phyloP scores from a whole-genome alignment of 2,113 vertebrate genomes.

The Dermatemys mawii region DNA sequence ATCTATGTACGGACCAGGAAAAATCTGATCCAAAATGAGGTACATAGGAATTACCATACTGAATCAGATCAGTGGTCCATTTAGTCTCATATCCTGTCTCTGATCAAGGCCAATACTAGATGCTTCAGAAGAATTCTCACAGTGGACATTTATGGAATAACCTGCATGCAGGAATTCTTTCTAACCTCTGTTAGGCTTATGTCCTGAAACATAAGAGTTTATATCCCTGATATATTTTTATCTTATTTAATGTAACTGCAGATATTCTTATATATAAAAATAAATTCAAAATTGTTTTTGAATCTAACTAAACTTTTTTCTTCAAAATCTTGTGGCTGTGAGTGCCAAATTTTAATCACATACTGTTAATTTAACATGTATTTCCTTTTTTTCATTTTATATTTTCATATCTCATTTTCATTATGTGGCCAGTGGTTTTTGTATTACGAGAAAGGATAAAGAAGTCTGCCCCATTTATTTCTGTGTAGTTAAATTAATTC shows the following conservation, averaged over 20 bases:
- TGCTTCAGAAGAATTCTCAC: neutral
- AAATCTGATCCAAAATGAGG: neutral
- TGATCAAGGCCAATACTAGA: neutral
- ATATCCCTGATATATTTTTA: neutral
- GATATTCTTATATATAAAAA: neutral
- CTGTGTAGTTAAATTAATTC: neutral
- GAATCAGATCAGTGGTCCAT: fast-evolving
- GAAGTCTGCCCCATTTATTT: neutral
- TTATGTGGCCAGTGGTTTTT: neutral
- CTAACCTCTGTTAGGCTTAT: neutral
- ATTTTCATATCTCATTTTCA: neutral
- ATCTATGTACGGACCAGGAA: neutral
- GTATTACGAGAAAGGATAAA: neutral
- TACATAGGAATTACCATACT: neutral
- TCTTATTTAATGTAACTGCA: slow-evolving; percentile 21
- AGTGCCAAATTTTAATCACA: neutral
- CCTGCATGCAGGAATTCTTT: neutral
- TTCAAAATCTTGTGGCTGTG: neutral
- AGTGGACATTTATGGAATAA: neutral
- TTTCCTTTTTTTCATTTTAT: neutral
- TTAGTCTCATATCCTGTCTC: neutral
- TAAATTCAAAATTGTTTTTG: neutral
- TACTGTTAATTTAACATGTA: neutral
- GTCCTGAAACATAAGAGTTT: neutral
- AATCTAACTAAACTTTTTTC: neutral